Conservation (phyloP, 2,888 invertebrate genomes). For the Tetramorium bicarinatum region DNA sequence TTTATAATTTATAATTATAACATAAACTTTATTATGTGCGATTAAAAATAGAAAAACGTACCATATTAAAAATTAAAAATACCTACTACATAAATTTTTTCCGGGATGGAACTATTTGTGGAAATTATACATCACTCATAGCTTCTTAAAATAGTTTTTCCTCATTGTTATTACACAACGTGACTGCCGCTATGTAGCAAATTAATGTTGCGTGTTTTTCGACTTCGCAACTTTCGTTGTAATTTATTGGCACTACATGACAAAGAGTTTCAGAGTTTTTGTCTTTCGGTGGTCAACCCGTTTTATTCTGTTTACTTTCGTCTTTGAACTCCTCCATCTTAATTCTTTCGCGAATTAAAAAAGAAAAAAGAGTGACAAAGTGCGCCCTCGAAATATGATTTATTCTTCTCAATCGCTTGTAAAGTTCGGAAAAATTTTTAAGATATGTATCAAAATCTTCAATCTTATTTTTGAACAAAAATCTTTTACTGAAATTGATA, state of each 20-base stretch:
- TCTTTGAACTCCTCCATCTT: not conserved
- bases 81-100: not conserved
- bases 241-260: slow-evolving; percentile 21
- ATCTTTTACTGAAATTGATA: not conserved
- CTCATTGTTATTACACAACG: slow-evolving; percentile 2
- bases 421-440: not conserved
- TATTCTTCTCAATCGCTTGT: not conserved
- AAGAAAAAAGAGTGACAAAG: not conserved
- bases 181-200: not conserved
- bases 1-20: not conserved
- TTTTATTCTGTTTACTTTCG: slow-evolving; percentile 1
- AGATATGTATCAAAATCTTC: not conserved
- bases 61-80: not conserved
- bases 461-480: not conserved
- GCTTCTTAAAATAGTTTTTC: slow-evolving; percentile 3
- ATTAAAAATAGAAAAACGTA: not conserved
- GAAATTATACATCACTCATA: not conserved
- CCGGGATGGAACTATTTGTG: not conserved
- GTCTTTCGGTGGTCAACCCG: not conserved
- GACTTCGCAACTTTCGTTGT: slow-evolving; percentile 9
- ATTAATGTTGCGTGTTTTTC: slow-evolving; percentile 21
- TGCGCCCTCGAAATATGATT: not conserved
- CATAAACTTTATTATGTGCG: not conserved
- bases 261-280: slow-evolving; percentile 13
- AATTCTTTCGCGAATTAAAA: not conserved